Percentiles rank a stretch among this genome's conserved stretches.
Conservation (phyloP, 64 coral and sea anemone genomes). For the Astreopora myriophthalma region DNA sequence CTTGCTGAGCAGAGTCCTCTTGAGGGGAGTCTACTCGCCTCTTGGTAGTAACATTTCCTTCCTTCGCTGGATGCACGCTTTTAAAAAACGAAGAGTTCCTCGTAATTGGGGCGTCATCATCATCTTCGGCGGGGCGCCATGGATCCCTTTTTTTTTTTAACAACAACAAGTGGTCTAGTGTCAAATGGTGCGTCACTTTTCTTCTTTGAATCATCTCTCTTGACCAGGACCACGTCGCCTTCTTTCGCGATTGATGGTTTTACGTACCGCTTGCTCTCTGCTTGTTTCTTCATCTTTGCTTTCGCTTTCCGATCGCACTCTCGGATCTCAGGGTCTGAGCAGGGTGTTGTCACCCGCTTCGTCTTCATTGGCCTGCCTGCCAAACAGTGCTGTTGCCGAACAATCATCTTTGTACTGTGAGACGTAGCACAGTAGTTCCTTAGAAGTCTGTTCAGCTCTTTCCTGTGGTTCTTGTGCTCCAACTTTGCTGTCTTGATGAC, state of each 20-base stretch:
- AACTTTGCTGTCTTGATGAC: constrained; percentile 26
- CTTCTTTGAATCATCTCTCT: not conserved
- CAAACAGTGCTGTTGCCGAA: constrained; percentile 25
- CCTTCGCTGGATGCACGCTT: not conserved
- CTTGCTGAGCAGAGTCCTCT: too few species aligned
- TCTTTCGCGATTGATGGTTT: too few species aligned
- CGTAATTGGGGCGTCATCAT: not conserved
- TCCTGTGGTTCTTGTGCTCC: too few species aligned
- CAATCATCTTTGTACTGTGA: not conserved
- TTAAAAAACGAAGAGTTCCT: not conserved
- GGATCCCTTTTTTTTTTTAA: not conserved
- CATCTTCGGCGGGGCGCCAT: not conserved
- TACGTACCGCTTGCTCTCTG: too few species aligned
- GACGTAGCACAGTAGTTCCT: constrained; percentile 40
- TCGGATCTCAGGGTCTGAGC: not conserved
- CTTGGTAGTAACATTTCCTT: not conserved
- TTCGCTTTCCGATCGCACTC: not conserved
- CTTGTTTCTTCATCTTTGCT: too few species aligned
- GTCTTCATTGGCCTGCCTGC: not conserved
- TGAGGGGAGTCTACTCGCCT: too few species aligned
- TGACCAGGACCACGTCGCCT: too few species aligned
- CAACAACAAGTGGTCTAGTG: not conserved
- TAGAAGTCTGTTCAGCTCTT: not conserved
- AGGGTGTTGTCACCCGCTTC: not conserved
- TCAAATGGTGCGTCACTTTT: not conserved